phyloP scores from a whole-genome alignment of 2,113 vertebrate species.

The Ammospiza caudacuta region DNA sequence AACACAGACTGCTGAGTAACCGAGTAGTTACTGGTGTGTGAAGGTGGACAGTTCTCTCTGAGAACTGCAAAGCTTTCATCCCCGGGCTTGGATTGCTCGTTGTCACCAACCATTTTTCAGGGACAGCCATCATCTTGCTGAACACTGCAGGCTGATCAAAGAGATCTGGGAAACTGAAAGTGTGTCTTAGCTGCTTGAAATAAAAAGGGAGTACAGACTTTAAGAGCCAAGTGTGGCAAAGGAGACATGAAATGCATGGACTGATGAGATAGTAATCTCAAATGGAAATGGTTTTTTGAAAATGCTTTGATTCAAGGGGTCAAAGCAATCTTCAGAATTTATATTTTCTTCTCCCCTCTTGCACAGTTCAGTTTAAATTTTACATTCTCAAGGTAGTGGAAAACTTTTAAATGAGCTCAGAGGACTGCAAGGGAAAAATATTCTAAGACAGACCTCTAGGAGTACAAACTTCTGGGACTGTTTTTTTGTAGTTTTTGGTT shows the following conservation, averaged over 20 bases:
- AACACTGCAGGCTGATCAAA: background rate
- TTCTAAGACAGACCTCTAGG: background rate
- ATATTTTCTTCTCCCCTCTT: background rate
- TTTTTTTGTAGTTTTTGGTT: too few species aligned
- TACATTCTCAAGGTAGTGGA: background rate
- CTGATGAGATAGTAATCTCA: background rate
- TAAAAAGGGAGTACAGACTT: background rate
- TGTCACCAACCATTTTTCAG: background rate
- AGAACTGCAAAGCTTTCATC: background rate
- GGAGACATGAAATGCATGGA: background rate
- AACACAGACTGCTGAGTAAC: background rate
- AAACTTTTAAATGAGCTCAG: background rate
- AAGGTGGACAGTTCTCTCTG: background rate
- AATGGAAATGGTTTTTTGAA: background rate
- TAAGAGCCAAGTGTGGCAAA: background rate
- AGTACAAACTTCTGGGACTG: background rate
- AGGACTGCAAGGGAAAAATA: background rate
- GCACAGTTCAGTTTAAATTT: background rate
- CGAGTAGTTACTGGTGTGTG: background rate
- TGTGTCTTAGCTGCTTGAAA: background rate
- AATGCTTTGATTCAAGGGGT: background rate
- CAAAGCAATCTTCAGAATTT: background rate
- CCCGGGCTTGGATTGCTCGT: background rate
- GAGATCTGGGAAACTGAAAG: background rate
- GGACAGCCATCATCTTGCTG: background rate